Percentiles rank a stretch among this genome's conserved stretches.
phyloP scores from a whole-genome alignment of 1,140 invertebrate species.

The Vanessa tameamea region DNA sequence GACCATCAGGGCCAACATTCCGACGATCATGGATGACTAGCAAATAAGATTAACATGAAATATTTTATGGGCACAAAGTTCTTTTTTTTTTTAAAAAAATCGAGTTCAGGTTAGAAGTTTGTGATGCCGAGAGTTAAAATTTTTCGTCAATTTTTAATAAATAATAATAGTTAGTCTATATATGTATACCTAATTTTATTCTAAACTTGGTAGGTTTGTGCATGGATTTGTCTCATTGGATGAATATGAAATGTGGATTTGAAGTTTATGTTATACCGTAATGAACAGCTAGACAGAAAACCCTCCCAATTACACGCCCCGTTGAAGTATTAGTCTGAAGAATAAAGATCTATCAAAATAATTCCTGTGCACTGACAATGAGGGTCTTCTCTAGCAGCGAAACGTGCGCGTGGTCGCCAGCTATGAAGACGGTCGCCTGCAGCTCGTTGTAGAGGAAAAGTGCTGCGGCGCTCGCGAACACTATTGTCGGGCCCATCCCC shows the following conservation, averaged over 20 bases:
- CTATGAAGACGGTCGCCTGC: constrained; percentile 57
- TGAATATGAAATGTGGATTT: no score
- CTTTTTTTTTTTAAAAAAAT: no score
- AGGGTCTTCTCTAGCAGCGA: constrained; percentile 64
- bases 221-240: no score
- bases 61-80: no score
- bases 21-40: constrained; percentile 69
- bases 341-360: background rate
- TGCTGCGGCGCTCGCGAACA: constrained; percentile 72
- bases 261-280: no score
- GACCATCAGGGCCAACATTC: constrained; percentile 73
- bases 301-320: no score
- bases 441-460: constrained; percentile 73
- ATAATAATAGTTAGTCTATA: no score
- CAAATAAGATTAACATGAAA: background rate
- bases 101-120: background rate
- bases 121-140: background rate
- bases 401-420: constrained; percentile 54
- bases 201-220: no score
- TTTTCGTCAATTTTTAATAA: no score
- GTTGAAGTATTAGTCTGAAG: no score
- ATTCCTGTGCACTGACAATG: constrained; percentile 43
- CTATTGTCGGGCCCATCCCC: constrained; percentile 70
- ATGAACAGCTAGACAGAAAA: no score
- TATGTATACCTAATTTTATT: no score